Conservation (phyloP, 2,797 vertebrate species). For the Nasua narica region DNA sequence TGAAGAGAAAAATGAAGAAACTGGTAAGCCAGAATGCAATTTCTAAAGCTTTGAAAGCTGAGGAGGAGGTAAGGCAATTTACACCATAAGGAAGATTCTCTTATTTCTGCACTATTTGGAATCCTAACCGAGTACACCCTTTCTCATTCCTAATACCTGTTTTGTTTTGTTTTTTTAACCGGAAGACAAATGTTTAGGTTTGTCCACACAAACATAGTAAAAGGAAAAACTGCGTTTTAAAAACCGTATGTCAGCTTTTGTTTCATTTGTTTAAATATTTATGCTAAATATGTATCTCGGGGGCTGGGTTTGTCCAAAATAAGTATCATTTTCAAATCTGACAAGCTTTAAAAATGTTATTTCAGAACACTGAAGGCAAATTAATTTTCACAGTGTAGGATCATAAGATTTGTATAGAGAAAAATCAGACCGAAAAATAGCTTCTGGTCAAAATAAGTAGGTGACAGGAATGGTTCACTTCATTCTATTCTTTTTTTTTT, state of each 20-base stretch:
- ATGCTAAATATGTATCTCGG: neutral
- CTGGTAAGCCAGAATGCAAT: neutral
- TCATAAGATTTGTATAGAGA: neutral
- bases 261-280: conserved; percentile 25
- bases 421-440: neutral
- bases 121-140: neutral
- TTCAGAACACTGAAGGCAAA: neutral
- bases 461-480: neutral
- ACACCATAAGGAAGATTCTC: neutral
- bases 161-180: neutral
- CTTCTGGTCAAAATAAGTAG: neutral
- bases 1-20: neutral
- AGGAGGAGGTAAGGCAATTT: neutral
- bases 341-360: neutral
- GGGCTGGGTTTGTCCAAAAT: conserved; percentile 21
- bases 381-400: neutral
- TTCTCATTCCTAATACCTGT: neutral
- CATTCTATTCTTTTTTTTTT: neutral
- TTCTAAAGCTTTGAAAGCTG: neutral
- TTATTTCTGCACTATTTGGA: neutral
- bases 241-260: neutral
- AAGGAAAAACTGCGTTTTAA: neutral
- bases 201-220: conserved; percentile 16
- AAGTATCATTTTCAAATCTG: neutral
- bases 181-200: conserved; percentile 31